phyloP scores from a whole-genome alignment of 2,797 vertebrate genomes.

The Brotula barbata region DNA sequence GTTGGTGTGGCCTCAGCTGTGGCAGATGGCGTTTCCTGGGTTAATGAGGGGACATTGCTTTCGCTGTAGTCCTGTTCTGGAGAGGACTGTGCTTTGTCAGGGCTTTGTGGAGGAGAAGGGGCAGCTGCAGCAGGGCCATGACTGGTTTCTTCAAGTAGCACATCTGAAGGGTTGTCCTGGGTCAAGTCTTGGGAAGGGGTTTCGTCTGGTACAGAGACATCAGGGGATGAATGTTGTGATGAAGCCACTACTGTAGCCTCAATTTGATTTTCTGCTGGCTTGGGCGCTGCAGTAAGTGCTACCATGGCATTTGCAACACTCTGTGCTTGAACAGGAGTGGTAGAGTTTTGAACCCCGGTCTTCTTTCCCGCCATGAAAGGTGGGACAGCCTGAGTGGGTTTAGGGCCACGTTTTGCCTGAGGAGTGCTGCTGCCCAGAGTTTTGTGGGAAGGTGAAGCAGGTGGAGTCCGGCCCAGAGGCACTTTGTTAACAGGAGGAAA shows the following conservation, averaged over 20 bases:
- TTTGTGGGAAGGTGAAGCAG: conserved; percentile 57
- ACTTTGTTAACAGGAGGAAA: conserved; percentile 34
- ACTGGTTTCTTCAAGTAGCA: conserved; percentile 22
- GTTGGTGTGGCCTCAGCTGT: conserved; percentile 9
- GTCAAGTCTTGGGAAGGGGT: conserved; percentile 7
- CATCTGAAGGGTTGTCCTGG: conserved; percentile 16
- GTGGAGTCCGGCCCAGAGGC: conserved; percentile 43
- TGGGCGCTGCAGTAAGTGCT: conserved; percentile 1
- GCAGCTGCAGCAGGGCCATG: conserved; percentile 16
- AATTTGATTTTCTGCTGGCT: conserved; percentile 6
- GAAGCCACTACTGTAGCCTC: conserved; percentile 10
- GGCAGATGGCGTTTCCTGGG: conserved; percentile 22
- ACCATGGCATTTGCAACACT: not conserved
- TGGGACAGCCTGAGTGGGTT: conserved; percentile 70
- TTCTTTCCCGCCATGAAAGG: conserved; percentile 59
- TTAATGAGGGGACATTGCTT: not conserved
- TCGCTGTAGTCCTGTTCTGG: conserved; percentile 15
- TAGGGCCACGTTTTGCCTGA: conserved; percentile 54
- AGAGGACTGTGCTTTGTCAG: conserved; percentile 10
- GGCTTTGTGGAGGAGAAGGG: conserved; percentile 22
- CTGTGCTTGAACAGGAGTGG: conserved; percentile 4
- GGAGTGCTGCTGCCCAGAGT: conserved; percentile 25
- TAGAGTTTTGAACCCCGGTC: conserved; percentile 5
- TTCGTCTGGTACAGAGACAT: conserved; percentile 31
- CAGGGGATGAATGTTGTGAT: conserved; percentile 6